A percentile compares a stretch with the other conserved stretches of the same genome.
These are phyloP conservation scores for Phalacrocorax carbo DNA, from an alignment of 2,113 vertebrate species.

Conservation along the genomic window DNA sequence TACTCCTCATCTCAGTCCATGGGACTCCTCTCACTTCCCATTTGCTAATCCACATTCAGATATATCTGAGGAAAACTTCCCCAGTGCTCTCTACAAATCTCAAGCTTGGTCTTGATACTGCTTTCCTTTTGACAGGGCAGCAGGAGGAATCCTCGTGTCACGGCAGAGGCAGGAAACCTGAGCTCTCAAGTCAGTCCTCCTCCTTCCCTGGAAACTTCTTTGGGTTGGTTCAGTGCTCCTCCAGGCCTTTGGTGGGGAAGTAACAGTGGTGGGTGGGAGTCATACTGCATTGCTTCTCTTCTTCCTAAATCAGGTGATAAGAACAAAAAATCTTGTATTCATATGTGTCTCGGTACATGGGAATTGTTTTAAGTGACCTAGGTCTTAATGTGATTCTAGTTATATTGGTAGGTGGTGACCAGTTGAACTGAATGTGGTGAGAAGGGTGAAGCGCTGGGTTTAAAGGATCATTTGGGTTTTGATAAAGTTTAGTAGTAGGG, in stretches of 20 bases:
- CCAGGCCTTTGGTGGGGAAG: background rate
- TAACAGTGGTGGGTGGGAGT: background rate
- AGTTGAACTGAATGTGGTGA: background rate
- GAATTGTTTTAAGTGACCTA: background rate
- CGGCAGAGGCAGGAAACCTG: background rate
- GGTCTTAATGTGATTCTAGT: background rate
- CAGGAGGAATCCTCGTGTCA: rapidly evolving
- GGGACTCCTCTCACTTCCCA: background rate
- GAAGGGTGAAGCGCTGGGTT: background rate
- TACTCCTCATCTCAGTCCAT: rapidly evolving
- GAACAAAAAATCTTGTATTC: background rate
- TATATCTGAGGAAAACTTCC: background rate
- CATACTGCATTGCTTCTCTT: background rate
- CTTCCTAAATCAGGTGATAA: background rate
- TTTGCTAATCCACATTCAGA: background rate
- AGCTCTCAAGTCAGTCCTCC: background rate
- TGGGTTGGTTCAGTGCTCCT: background rate
- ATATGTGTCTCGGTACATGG: background rate
- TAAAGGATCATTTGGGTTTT: background rate
- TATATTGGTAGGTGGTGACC: background rate
- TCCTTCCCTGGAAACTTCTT: background rate
- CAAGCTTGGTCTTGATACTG: background rate
- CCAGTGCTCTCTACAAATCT: background rate
- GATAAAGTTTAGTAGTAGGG: background rate
- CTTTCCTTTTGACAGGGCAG: background rate